phyloP scores from a whole-genome alignment of 1,140 invertebrate genomes.

The Pogonognathellus flavescens region DNA sequence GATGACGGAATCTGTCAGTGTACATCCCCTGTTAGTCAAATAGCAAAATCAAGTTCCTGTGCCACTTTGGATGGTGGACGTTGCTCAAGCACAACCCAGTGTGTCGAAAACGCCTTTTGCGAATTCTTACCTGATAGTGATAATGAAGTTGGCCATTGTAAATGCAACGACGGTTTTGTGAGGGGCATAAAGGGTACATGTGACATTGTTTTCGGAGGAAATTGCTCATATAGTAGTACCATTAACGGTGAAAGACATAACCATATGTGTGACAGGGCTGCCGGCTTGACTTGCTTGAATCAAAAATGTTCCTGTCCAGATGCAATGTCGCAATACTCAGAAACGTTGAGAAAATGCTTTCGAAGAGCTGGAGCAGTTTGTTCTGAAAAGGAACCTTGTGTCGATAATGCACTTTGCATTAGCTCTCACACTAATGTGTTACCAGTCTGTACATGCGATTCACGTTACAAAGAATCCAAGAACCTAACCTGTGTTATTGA shows the following conservation, averaged over 20 bases:
- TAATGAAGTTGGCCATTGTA: neutral
- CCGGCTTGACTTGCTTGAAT: neutral
- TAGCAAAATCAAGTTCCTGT: neutral
- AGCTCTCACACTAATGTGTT: neutral
- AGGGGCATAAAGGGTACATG: neutral
- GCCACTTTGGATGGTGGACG: neutral
- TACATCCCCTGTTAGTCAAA: neutral
- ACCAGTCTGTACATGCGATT: no score
- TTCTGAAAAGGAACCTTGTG: neutral
- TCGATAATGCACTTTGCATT: neutral
- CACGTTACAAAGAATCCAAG: no score
- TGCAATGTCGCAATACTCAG: neutral
- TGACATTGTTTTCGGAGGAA: neutral
- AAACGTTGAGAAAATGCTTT: neutral
- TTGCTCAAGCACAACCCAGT: neutral
- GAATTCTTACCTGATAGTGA: neutral
- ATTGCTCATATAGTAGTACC: neutral
- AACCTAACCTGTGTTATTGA: no score
- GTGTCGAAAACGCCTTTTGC: neutral
- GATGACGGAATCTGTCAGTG: neutral
- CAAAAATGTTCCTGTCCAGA: no score
- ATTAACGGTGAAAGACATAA: no score
- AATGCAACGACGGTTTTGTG: constrained; percentile 1
- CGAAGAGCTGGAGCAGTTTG: neutral
- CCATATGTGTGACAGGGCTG: neutral